Evolutionary conservation across 2,888 invertebrate genomes (phyloP), one percentile per base, ranked within the genome.

Genomic region (Dysmachus trigonus): DNA sequence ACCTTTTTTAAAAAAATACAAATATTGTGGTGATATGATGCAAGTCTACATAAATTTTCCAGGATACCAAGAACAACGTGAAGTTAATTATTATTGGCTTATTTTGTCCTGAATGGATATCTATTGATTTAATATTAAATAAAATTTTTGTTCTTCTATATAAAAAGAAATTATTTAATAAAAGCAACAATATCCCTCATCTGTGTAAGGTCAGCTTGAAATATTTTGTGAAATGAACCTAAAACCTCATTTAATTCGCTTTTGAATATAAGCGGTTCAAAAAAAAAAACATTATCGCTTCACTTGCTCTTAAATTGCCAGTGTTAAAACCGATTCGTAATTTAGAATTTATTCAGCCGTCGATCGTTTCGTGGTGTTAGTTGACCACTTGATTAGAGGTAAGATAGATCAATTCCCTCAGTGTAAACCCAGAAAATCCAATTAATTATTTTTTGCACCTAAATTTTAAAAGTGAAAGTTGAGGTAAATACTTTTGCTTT

Each of bases 261-360:
- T 35, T 74, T 15, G 74, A 4, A 77, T 22, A 0, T 5, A n/a
- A 27, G 38, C 27, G n/a, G 18, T 47, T 77, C 47, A 27, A 77
- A 77, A 77, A 41, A 77, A 27, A 77, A 41, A 77, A 27, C 38
- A 77, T 77, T 51, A 30, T n/a, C 77, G 77, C 77, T 77, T 77
- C 77, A 77, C 30, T 77, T 77, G 77, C 77, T 13, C 77, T n/a
- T 22, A 10, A 47, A 15, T 77, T 77, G 31, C 27, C 47, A 47
- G n/a, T 47, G 22, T 76, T 76, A 38, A 31, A 35, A 76, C 13
- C 41, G 18, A 76, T 76, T 27, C 77, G 15, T 47, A 77, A 41
- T 30, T 77, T 38, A 47, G 30, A 77, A 77, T 47, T 31, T 18
- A 10, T 62, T 27, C 27, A 62, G 22, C 22, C 27, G 18, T 62